Evolutionary conservation across 2,888 invertebrate genomes (phyloP), one percentile per base, ranked within the genome.

Genomic region (Prostheceraeus crozeri): DNA sequence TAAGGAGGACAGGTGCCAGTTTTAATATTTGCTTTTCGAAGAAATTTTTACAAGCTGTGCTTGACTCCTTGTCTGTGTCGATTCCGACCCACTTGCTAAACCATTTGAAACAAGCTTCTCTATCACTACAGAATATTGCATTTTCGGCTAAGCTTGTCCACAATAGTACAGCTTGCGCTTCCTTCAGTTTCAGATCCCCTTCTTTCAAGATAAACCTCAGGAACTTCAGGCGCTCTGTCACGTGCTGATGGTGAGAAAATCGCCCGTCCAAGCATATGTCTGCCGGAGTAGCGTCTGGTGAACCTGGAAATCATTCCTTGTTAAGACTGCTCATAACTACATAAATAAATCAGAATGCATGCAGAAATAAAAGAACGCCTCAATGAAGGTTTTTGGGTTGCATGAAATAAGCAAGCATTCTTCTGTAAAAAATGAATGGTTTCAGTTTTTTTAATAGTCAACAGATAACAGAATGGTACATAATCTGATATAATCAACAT

Each of bases 31-130:
- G 91, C 70, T 86, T 85, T 77, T 90, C 88, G 80, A 94, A 94
- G 79, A 96, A 96, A n/a, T n/a, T n/a, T 76, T 89, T 89, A 74
- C 86, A 84, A 71, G 89, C 90, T 59, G 93, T 89, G 67, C 89
- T 89, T 1, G 93, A 93, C 78, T 94, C 94, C 57, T 94, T 79
- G 76, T 94, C 94, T 1, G 93, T 91, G 72, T 94, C 93, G 68
- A 93, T 93, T 16, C 74, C 75, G 75, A 76, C 75, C 61, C 76
- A 63, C 73, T 93, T 93, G 35, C 91, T 89, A 79, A 93, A 94
- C 94, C 94, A 94, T 69, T 89, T 87, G 78, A 94, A 96, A 77
- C 94, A 93, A 30, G 91, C 89, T 76, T 96, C 94, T 35, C 93
- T 83, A 76, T 96, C 94, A 1, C 85, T 84, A 11, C 85, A 81